phyloP scores from a whole-genome alignment of 1,140 invertebrate genomes.

The Meloidogyne floridensis region DNA sequence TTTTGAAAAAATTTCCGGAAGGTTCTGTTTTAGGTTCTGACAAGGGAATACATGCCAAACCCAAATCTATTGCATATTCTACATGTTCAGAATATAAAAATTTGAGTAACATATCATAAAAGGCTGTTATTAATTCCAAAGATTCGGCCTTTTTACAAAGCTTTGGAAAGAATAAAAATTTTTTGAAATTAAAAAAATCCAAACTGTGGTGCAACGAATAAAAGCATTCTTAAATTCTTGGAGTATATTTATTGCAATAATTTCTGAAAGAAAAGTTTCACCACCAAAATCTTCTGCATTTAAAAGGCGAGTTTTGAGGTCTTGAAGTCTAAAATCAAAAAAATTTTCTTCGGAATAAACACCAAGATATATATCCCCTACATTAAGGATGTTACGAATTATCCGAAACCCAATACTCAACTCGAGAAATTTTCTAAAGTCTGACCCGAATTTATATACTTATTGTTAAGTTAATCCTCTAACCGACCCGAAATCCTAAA shows the following conservation, averaged over 20 bases:
- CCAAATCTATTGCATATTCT: conserved; percentile 91
- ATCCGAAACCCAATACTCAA: too few relatives aligned
- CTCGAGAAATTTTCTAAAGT: too few relatives aligned
- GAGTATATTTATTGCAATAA: conserved; percentile 87
- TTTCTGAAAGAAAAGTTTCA: conserved; percentile 94
- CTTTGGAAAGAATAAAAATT: conserved; percentile 67
- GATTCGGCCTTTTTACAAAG: conserved; percentile 81
- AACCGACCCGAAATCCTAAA: too few relatives aligned
- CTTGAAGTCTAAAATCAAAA: conserved; percentile 75
- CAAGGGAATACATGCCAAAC: conserved; percentile 81
- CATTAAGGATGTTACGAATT: too few relatives aligned
- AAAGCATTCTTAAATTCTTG: conserved; percentile 89
- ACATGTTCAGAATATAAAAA: conserved; percentile 87
- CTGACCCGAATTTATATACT: too few relatives aligned
- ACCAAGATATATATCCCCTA: too few relatives aligned
- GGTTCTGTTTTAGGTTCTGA: conserved; percentile 81
- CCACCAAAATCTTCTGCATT: conserved; percentile 87
- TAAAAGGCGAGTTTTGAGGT: conserved; percentile 88
- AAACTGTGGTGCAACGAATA: conserved; percentile 79
- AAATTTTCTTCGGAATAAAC: too few relatives aligned
- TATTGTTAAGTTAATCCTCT: too few relatives aligned
- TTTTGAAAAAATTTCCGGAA: conserved; percentile 89
- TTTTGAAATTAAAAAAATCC: conserved; percentile 22
- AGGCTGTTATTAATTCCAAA: conserved; percentile 78
- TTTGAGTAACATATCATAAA: conserved; percentile 84